Evolutionary conservation across 2,113 vertebrate genomes (phyloP).

Genomic region (Prunella himalayana): DNA sequence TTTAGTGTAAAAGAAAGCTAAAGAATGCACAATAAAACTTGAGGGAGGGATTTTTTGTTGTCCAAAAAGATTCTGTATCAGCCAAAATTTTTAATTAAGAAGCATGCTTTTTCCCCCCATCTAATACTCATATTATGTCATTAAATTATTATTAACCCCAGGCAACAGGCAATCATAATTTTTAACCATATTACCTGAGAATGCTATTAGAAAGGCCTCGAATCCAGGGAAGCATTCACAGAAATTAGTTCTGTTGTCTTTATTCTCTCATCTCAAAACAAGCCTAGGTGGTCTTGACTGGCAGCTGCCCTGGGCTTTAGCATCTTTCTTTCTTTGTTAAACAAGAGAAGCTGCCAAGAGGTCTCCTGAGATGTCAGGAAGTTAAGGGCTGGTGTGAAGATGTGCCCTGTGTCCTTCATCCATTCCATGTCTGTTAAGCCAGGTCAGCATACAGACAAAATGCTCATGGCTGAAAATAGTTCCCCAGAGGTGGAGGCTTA

Average conservation of each 20-base stretch:
- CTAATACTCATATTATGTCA: neutral
- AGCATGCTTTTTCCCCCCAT: neutral
- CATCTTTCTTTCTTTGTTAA: neutral
- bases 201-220: neutral
- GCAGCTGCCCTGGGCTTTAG: neutral
- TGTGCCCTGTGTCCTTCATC: neutral
- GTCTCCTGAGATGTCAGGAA: neutral
- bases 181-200: neutral
- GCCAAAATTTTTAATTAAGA: neutral
- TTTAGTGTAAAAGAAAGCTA: neutral
- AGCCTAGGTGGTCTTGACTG: neutral
- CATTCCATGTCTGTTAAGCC: neutral
- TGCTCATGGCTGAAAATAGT: neutral
- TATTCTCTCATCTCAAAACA: neutral
- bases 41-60: neutral
- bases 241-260: neutral
- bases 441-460: neutral
- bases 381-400: neutral
- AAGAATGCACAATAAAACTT: neutral
- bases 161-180: neutral
- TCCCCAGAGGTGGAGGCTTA: neutral
- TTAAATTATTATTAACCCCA: neutral
- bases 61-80: neutral
- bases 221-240: neutral
- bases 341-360: neutral